A percentile compares a stretch with the other conserved stretches of the same genome.
Evolutionary conservation across 2,888 invertebrate species (phyloP).

Genomic region (Agelastica alni): DNA sequence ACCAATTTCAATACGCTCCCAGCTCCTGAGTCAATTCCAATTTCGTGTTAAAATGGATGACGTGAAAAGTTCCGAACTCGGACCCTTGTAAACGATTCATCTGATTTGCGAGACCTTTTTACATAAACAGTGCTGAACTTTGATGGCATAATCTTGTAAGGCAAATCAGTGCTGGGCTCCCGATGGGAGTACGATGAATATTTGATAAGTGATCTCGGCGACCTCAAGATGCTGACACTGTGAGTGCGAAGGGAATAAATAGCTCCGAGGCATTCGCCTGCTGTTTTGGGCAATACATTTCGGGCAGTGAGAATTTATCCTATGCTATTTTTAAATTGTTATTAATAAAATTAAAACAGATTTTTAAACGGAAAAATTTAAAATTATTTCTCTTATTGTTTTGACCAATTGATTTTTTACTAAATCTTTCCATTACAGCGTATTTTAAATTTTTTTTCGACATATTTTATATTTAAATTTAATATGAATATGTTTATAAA

Average conservation of each 20-base stretch:
- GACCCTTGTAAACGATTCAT: conserved; percentile 28
- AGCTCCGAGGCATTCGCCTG: background rate
- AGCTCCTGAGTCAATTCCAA: conserved; percentile 1
- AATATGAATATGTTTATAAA: too few species aligned
- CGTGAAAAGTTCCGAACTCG: conserved; percentile 21
- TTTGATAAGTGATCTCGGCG: conserved; percentile 41
- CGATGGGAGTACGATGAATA: conserved; percentile 39
- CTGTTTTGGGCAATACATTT: background rate
- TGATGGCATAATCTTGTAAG: conserved; percentile 43
- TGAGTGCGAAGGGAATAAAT: background rate
- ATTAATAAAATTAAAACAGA: too few species aligned
- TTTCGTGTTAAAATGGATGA: conserved; percentile 14
- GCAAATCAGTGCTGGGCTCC: conserved; percentile 36
- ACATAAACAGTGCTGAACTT: conserved; percentile 36
- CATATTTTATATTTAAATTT: too few species aligned
- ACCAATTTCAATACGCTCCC: background rate
- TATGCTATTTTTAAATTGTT: too few species aligned
- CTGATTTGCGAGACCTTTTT: conserved; percentile 32
- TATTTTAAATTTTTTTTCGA: too few species aligned
- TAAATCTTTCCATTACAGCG: too few species aligned
- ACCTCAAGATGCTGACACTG: conserved; percentile 26
- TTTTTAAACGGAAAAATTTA: too few species aligned
- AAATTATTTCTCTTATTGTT: too few species aligned
- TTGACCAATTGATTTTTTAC: too few species aligned
- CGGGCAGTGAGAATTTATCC: too few species aligned